Conservation (phyloP, 1,140 invertebrate genomes). For the Mya arenaria region DNA sequence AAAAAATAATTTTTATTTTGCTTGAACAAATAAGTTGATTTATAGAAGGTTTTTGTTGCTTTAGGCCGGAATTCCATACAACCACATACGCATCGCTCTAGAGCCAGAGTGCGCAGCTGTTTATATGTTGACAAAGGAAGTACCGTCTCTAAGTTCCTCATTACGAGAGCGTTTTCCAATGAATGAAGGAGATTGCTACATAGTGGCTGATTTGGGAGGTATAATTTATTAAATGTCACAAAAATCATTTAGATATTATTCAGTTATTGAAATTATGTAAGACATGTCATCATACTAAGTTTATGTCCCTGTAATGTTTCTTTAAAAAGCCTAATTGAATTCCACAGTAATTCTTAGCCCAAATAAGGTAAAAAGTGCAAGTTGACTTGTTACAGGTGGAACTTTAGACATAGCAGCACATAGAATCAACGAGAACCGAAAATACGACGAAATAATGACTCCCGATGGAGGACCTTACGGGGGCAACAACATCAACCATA, state of each 20-base stretch:
- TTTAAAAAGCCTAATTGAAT: no score
- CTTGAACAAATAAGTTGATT: no score
- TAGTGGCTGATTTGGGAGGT: constrained; percentile 41
- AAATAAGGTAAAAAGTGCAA: no score
- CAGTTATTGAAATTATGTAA: no score
- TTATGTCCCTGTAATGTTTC: no score
- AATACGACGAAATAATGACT: constrained; percentile 28
- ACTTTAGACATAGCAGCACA: constrained; percentile 33
- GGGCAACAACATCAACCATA: constrained; percentile 2
- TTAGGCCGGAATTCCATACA: constrained; percentile 23
- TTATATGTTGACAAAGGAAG: background rate
- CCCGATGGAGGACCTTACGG: constrained; percentile 30
- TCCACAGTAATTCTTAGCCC: no score
- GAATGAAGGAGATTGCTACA: background rate
- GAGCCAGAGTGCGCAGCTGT: constrained; percentile 52
- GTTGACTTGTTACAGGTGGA: constrained; percentile 30
- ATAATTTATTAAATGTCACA: no score
- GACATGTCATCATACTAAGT: no score
- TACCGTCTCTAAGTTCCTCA: background rate
- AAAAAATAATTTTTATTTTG: no score
- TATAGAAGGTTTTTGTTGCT: no score
- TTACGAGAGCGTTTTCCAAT: background rate
- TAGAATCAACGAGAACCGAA: background rate
- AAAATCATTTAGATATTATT: no score
- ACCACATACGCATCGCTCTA: constrained; percentile 29